phyloP scores from a whole-genome alignment of 2,113 vertebrate genomes.

The Dasyprocta punctata region DNA sequence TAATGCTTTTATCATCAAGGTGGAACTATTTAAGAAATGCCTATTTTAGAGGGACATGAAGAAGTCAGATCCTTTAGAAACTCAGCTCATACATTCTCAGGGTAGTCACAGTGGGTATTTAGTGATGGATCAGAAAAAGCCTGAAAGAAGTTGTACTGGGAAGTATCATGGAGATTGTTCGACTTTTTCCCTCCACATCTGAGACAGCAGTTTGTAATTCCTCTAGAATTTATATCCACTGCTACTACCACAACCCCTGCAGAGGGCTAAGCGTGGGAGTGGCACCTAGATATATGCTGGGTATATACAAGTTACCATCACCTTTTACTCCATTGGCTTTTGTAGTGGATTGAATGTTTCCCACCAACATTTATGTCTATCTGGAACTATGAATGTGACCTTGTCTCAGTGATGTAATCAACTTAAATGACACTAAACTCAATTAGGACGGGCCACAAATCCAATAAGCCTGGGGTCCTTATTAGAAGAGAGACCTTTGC shows the following conservation, averaged over 20 bases:
- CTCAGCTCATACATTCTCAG: not conserved
- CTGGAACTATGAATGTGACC: not conserved
- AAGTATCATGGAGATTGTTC: not conserved
- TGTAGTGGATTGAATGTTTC: not conserved
- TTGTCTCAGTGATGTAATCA: not conserved
- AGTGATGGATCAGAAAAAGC: not conserved
- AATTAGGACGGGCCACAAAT: not conserved
- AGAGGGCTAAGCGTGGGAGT: not conserved
- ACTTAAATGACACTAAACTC: not conserved
- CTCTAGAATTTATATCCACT: not conserved
- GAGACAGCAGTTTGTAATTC: not conserved
- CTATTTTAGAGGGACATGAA: not conserved
- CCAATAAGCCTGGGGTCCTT: not conserved
- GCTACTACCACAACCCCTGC: not conserved
- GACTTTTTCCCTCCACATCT: not conserved
- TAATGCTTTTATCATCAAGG: not conserved
- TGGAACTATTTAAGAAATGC: not conserved
- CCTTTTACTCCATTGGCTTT: not conserved
- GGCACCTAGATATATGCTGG: accelerated
- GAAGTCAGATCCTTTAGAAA: not conserved
- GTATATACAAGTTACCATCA: not conserved
- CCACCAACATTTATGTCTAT: not conserved
- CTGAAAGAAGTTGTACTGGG: not conserved
- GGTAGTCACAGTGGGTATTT: not conserved
- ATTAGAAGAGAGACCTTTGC: not conserved